These are phyloP conservation scores for Oryzias dopingdopingensis DNA, from an alignment of 2,797 vertebrate species.

Conservation along the genomic window DNA sequence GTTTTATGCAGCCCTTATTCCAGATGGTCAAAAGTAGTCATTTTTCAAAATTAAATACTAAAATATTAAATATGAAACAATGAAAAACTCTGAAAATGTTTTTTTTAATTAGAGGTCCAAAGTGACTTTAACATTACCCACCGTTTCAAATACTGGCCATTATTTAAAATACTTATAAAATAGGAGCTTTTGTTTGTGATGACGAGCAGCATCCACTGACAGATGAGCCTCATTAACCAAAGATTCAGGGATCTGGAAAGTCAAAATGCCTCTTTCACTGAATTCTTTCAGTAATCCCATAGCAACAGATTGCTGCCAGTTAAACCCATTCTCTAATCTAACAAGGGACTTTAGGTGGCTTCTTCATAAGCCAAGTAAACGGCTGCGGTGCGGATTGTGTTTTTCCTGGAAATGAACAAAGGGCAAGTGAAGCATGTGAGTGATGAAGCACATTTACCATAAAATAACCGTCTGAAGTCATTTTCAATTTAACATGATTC, in stretches of 20 bases:
- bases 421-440: slow-evolving; percentile 27
- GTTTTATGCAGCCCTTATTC: too few species aligned
- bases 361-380: slow-evolving; percentile 33
- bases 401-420: slow-evolving; percentile 43
- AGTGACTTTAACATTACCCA: too few species aligned
- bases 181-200: too few species aligned
- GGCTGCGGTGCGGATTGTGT: slow-evolving; percentile 42
- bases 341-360: slow-evolving; percentile 52
- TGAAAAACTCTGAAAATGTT: too few species aligned
- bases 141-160: too few species aligned
- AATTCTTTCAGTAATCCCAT: slow-evolving; percentile 69
- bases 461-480: not conserved
- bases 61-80: too few species aligned
- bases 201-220: too few species aligned
- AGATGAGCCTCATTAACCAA: not conserved
- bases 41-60: too few species aligned
- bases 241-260: slow-evolving; percentile 43
- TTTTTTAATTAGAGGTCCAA: too few species aligned
- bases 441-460: slow-evolving; percentile 37
- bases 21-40: too few species aligned
- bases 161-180: too few species aligned
- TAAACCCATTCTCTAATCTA: slow-evolving; percentile 72
- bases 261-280: slow-evolving; percentile 65
- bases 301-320: slow-evolving; percentile 72
- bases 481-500: too few species aligned